These are phyloP conservation scores for Cyanoramphus novaezelandiae DNA, from an alignment of 2,113 vertebrate species.

Conservation along the genomic window DNA sequence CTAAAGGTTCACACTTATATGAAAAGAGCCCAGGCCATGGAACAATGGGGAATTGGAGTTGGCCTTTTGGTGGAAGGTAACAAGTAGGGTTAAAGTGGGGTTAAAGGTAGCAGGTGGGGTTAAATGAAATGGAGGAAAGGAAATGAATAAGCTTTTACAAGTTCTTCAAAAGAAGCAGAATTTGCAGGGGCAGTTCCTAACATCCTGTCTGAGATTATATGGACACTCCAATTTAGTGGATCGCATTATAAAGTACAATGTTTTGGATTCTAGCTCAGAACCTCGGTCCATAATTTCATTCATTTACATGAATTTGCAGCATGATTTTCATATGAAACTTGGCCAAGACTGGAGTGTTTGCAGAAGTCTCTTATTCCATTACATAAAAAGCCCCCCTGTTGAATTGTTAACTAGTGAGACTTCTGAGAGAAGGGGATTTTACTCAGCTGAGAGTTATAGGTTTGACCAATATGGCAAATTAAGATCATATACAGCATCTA, in stretches of 20 bases:
- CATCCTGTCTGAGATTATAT: background rate
- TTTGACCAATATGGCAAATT: background rate
- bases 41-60: background rate
- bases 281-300: background rate
- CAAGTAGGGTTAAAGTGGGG: background rate
- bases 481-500: background rate
- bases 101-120: background rate
- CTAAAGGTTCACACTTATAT: background rate
- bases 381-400: background rate
- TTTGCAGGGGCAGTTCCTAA: background rate
- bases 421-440: background rate
- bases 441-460: background rate
- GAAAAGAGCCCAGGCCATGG: background rate
- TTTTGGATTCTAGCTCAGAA: background rate
- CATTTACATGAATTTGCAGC: background rate
- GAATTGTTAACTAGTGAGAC: background rate
- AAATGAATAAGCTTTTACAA: background rate
- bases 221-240: background rate
- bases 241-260: background rate
- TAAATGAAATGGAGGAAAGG: background rate
- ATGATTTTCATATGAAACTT: background rate
- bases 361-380: background rate
- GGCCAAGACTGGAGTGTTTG: background rate
- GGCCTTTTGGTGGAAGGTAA: background rate
- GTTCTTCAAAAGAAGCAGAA: background rate